These are phyloP conservation scores for Aphodius granarius DNA, from an alignment of 2,888 invertebrate species.

Conservation along the genomic window DNA sequence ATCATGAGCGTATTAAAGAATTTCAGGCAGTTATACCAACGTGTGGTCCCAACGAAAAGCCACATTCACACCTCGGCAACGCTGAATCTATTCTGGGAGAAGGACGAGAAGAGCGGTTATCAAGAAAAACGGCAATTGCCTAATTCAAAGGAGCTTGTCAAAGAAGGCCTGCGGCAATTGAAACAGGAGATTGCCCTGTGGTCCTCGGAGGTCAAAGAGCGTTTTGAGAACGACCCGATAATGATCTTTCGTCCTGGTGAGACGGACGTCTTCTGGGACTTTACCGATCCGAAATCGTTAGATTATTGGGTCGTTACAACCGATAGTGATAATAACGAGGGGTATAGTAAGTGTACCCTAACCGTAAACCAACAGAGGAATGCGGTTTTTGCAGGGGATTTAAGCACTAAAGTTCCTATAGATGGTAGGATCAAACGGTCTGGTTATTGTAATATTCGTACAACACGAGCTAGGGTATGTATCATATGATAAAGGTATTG, in stretches of 20 bases:
- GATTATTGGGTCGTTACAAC: constrained; percentile 73
- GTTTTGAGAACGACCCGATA: constrained; percentile 64
- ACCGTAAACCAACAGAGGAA: constrained; percentile 68
- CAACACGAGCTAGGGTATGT: constrained; percentile 65
- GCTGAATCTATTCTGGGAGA: constrained; percentile 58
- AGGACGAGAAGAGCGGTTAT: constrained; percentile 64
- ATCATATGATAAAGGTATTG: constrained; percentile 27
- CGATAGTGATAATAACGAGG: constrained; percentile 82
- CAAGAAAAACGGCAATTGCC: constrained; percentile 48
- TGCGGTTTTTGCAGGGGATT: constrained; percentile 71
- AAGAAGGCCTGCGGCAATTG: constrained; percentile 67
- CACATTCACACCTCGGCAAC: constrained; percentile 3
- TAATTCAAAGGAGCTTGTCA: constrained; percentile 59
- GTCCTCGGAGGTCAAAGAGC: constrained; percentile 68
- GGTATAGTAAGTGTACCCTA: constrained; percentile 70
- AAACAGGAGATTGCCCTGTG: constrained; percentile 68
- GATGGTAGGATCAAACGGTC: constrained; percentile 78
- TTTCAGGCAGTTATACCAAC: neutral
- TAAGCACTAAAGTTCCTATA: constrained; percentile 71
- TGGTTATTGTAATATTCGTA: constrained; percentile 82
- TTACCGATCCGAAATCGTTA: constrained; percentile 63
- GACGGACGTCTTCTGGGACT: constrained; percentile 74
- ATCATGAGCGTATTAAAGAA: neutral
- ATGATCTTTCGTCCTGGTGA: constrained; percentile 63
- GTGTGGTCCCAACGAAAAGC: neutral